Base-by-base conservation (phyloP, 2,797 vertebrate species). In the Ara ararauna region DNA sequence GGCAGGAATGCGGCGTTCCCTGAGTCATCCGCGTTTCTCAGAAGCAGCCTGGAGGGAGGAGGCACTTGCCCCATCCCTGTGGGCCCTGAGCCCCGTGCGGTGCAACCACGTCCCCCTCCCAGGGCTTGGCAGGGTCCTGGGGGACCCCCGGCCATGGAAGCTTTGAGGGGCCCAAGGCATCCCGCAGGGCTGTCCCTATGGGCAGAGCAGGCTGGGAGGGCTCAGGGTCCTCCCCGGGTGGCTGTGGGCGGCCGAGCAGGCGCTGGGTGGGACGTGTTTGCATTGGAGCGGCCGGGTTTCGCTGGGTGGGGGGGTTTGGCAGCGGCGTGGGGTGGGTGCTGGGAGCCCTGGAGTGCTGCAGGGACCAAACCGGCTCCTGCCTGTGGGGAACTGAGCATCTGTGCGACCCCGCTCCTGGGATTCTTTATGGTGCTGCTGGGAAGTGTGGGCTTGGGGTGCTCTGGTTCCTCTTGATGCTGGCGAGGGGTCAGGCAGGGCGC, bases 181-280 rank as follows among this genome's bases (percentile, higher is more conserved):
- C 62, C 17, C 4, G 23, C 4, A 4, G 56, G 17, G 75, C 67
- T 8, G 56, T 76, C 48, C 72, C 71, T 2, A 15, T 27, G 73
- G 73, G 76, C 20, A 3, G 76, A 51, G 65, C n/a, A 1, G 34
- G 42, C 36, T 60, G 92, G 92, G 90, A 91, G 78, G 85, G 53
- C 74, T 24, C 27, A 3, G 87, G 87, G 94, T 88, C 87, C 89
- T 90, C 78, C 96, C 96, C 48, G 87, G 95, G 96, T 87, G 93
- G 93, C 97, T 92, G 96, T 97, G 98, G 95, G 94, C 65, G 92
- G 93, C 75, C 23, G 40, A 87, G 95, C 86, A 16, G 90, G 93
- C 74, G 90, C 78, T 94, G 95, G 95, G 93, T 85, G 95, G 95
- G 95, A 92, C 87, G 60, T 94, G 95, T 96, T 96, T 95, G 94